Evolutionary conservation across 30 jellyfish, hydroid and myxozoan species (phyloP).

Genomic region (Cassiopea andromeda): DNA sequence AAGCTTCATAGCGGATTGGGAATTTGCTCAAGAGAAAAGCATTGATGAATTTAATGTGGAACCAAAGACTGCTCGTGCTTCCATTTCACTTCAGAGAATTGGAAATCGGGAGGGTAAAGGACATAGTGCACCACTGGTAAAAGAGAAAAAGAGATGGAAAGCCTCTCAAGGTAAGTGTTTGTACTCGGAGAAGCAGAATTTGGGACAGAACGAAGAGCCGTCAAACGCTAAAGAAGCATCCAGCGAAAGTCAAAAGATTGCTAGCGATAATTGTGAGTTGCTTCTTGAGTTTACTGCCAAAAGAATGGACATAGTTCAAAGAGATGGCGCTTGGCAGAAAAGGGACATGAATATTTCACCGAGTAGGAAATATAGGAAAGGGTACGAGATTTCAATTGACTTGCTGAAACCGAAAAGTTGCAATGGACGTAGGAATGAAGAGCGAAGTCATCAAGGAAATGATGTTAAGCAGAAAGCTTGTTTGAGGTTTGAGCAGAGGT

Average conservation of each 20-base stretch:
- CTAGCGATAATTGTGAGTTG: background rate
- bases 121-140: background rate
- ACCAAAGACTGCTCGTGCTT: background rate
- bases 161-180: background rate
- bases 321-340: slow-evolving; percentile 1
- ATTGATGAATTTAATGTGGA: background rate
- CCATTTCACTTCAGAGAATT: background rate
- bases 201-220: background rate
- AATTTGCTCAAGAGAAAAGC: background rate
- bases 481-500: slow-evolving; percentile 45
- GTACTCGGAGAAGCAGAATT: background rate
- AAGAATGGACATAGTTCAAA: slow-evolving; percentile 31
- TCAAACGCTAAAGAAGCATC: background rate
- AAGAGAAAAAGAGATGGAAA: background rate
- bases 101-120: background rate
- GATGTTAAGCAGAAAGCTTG: slow-evolving; percentile 25
- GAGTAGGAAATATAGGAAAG: background rate
- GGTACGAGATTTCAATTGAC: slow-evolving; percentile 43
- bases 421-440: background rate
- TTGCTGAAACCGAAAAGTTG: slow-evolving; percentile 10
- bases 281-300: slow-evolving; percentile 25
- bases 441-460: background rate
- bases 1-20: background rate
- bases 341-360: background rate
- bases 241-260: background rate